phyloP scores from a whole-genome alignment of 2,113 vertebrate species.

The Aleadryas rufinucha region DNA sequence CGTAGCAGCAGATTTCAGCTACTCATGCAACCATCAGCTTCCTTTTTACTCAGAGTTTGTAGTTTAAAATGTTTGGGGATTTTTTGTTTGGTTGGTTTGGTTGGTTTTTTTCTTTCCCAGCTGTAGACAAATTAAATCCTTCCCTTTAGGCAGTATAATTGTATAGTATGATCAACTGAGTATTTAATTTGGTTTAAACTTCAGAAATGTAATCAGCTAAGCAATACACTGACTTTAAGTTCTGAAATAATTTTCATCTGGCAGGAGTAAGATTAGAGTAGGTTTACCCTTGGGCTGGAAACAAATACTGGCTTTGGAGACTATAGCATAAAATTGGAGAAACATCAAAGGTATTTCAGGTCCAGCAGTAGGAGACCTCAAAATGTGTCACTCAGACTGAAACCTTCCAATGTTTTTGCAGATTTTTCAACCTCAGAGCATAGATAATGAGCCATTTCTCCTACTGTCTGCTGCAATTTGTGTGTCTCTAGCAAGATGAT shows the following conservation, averaged over 20 bases:
- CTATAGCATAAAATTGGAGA: background rate
- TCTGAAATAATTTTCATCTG: background rate
- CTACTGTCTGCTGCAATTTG: background rate
- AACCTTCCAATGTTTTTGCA: background rate
- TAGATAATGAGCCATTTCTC: background rate
- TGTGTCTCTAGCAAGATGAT: background rate
- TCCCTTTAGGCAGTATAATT: background rate
- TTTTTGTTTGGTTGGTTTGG: background rate
- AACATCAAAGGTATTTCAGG: constrained; percentile 6
- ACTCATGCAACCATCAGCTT: background rate
- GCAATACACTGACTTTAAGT: background rate
- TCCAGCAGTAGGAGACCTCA: background rate
- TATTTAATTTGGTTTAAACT: background rate
- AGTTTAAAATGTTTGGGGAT: background rate
- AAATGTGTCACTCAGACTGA: background rate
- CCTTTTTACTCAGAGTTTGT: background rate
- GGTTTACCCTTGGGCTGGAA: background rate
- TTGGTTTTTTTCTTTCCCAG: background rate
- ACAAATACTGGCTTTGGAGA: background rate
- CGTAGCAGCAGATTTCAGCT: background rate
- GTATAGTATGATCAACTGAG: background rate
- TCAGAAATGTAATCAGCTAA: background rate
- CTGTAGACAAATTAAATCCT: background rate
- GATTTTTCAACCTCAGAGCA: background rate
- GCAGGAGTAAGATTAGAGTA: background rate